These are phyloP conservation scores for Aegypius monachus DNA, from an alignment of 2,113 vertebrate species.

Conservation along the genomic window DNA sequence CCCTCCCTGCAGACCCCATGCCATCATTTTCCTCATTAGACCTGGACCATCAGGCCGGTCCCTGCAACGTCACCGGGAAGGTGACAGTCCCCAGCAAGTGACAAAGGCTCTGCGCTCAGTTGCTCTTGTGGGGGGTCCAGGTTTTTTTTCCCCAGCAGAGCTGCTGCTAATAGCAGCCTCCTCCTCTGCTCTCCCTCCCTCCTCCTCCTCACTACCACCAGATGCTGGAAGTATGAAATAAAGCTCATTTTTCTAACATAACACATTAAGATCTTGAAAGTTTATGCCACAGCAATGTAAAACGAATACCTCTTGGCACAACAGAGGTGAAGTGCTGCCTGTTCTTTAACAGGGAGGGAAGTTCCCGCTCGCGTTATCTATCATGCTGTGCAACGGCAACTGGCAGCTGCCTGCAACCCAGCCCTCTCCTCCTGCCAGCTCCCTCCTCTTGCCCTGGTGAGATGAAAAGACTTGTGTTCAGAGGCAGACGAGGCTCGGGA, in stretches of 20 bases:
- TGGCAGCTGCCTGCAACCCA: background rate
- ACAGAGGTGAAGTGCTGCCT: background rate
- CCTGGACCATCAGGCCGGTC: slow-evolving; percentile 58
- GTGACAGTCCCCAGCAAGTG: slow-evolving; percentile 64
- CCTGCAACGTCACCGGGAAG: slow-evolving; percentile 62
- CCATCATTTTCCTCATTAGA: slow-evolving; percentile 70
- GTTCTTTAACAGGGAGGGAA: background rate
- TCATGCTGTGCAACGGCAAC: accelerated
- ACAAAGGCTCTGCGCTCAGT: slow-evolving; percentile 73
- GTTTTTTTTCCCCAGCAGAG: background rate
- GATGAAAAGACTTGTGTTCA: background rate
- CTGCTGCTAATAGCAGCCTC: background rate
- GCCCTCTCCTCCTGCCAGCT: background rate
- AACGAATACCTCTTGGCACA: background rate
- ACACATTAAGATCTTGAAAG: slow-evolving; percentile 7
- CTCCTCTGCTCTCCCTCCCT: background rate
- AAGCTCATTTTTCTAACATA: slow-evolving; percentile 19
- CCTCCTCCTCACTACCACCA: background rate
- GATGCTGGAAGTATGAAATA: background rate
- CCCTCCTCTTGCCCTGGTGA: accelerated
- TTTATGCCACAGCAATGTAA: background rate
- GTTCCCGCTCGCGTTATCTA: accelerated
- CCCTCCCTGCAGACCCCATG: background rate
- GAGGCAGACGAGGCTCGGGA: background rate
- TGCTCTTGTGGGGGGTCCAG: slow-evolving; percentile 35